phyloP scores from a whole-genome alignment of 2,888 invertebrate species.

The Cylloceria caligata region DNA sequence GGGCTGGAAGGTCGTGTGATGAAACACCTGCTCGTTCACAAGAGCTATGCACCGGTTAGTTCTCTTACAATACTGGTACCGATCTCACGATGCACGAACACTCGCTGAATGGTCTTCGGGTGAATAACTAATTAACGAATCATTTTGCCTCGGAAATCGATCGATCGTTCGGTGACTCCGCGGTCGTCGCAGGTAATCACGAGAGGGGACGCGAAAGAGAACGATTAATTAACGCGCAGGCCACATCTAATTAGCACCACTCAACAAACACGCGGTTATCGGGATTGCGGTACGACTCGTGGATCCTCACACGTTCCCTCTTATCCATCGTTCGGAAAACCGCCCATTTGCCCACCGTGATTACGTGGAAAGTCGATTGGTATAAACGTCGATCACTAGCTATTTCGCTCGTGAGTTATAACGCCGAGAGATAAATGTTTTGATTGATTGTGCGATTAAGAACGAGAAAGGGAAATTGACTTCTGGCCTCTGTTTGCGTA shows the following conservation, averaged over 20 bases:
- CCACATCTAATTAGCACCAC: slow-evolving; percentile 55
- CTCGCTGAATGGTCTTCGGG: slow-evolving; percentile 31
- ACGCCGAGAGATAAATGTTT: too few species aligned
- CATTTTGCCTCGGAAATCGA: slow-evolving; percentile 64
- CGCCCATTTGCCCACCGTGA: not conserved
- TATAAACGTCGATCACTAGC: too few species aligned
- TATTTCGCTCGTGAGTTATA: too few species aligned
- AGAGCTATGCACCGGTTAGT: slow-evolving; percentile 11
- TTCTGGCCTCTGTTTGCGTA: too few species aligned
- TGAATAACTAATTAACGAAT: slow-evolving; percentile 70
- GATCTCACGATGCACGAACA: slow-evolving; percentile 6
- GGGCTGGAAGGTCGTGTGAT: not conserved
- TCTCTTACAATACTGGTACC: not conserved
- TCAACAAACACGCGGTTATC: slow-evolving; percentile 27
- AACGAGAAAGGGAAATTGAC: too few species aligned
- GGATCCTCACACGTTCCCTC: slow-evolving; percentile 3
- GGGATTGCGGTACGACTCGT: slow-evolving; percentile 23
- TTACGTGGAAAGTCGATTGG: not conserved
- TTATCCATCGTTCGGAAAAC: slow-evolving; percentile 5
- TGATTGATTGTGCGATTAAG: too few species aligned
- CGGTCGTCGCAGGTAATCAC: slow-evolving; percentile 47
- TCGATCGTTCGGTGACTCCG: slow-evolving; percentile 63
- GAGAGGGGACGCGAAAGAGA: slow-evolving; percentile 19
- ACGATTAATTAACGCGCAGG: slow-evolving; percentile 60
- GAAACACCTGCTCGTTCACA: slow-evolving; percentile 42